A percentile compares a stretch with the other conserved stretches of the same genome.
Evolutionary conservation across 2,113 vertebrate genomes (phyloP).

Genomic region (Eurypyga helias): DNA sequence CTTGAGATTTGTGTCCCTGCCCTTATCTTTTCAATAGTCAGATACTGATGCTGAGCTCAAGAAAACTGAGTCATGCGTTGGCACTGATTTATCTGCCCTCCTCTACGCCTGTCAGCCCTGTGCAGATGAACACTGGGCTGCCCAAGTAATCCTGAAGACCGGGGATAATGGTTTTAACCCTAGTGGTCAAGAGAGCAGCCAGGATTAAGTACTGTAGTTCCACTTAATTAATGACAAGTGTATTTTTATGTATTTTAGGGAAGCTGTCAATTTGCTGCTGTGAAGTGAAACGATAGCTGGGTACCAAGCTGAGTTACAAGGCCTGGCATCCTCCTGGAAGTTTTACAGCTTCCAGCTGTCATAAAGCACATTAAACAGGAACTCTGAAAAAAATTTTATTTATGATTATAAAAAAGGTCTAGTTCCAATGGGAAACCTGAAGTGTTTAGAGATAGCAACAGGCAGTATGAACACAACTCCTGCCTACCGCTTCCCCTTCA

Average conservation of each 20-base stretch:
- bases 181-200: neutral
- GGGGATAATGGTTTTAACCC: neutral
- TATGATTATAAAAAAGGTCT: neutral
- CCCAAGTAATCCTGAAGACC: neutral
- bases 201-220: neutral
- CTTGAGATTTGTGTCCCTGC: neutral
- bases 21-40: neutral
- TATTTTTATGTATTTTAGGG: neutral
- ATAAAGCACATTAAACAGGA: neutral
- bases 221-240: neutral
- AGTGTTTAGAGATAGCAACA: neutral
- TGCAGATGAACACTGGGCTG: neutral
- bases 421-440: neutral
- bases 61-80: rapidly evolving
- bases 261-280: neutral
- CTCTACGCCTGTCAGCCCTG: rapidly evolving
- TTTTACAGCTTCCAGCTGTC: constrained; percentile 21
- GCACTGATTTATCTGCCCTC: neutral
- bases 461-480: neutral
- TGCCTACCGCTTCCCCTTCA: neutral
- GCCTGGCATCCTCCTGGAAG: neutral
- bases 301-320: neutral
- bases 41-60: neutral
- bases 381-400: constrained; percentile 27
- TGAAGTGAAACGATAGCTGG: neutral